Percentiles rank a stretch among this genome's conserved stretches.
phyloP scores from a whole-genome alignment of 2,888 invertebrate species.

The Monopis laevigella region DNA sequence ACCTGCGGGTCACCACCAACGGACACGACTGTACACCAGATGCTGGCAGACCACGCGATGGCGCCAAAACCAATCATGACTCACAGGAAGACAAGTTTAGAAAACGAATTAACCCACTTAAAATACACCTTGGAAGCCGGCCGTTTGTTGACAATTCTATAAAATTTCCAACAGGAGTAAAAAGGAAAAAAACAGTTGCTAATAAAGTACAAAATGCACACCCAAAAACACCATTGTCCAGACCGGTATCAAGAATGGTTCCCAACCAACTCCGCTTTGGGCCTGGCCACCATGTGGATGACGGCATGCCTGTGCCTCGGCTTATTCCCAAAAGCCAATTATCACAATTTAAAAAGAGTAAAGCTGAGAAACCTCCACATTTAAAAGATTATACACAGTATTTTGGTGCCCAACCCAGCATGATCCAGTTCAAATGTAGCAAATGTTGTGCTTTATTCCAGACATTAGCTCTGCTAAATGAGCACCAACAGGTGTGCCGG shows the following conservation, averaged over 20 bases:
- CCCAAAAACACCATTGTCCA: constrained; percentile 8
- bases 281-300: constrained; percentile 28
- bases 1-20: constrained; percentile 49
- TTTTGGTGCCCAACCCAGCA: constrained; percentile 74
- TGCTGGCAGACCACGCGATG: background rate
- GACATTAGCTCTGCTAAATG: constrained; percentile 72
- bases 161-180: constrained; percentile 33
- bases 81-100: constrained; percentile 39
- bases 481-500: constrained; percentile 73
- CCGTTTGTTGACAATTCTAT: constrained; percentile 57
- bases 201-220: constrained; percentile 25
- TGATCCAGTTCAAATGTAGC: constrained; percentile 77
- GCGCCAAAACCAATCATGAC: background rate
- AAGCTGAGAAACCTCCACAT: constrained; percentile 44
- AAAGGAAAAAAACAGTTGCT: constrained; percentile 31
- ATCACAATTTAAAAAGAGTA: constrained; percentile 53
- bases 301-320: constrained; percentile 53
- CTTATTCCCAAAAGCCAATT: constrained; percentile 59
- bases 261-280: constrained; percentile 49
- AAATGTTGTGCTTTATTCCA: constrained; percentile 77
- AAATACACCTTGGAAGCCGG: constrained; percentile 56
- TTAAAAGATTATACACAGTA: constrained; percentile 75
- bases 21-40: constrained; percentile 34
- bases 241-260: constrained; percentile 45
- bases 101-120: constrained; percentile 53